phyloP scores from a whole-genome alignment of 2,797 vertebrate species.

The Sebastes dallii region DNA sequence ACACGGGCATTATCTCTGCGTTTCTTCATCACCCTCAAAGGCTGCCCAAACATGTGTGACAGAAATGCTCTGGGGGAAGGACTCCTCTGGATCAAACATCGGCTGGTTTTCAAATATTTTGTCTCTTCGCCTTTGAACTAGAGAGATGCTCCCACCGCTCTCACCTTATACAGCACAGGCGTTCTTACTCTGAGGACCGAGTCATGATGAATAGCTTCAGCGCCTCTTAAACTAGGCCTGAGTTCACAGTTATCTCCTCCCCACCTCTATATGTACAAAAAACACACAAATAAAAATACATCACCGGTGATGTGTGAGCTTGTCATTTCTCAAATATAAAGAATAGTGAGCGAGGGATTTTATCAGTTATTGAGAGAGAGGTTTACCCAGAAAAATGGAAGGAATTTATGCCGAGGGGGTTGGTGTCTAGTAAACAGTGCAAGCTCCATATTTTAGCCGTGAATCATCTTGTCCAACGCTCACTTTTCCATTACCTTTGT shows the following conservation, averaged over 20 bases:
- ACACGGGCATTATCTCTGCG: conserved; percentile 10
- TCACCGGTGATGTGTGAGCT: not conserved
- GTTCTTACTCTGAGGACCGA: conserved; percentile 37
- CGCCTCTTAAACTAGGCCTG: conserved; percentile 37
- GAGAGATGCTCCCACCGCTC: conserved; percentile 38
- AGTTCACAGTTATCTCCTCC: conserved; percentile 32
- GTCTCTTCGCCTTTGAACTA: conserved; percentile 53
- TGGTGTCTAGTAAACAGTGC: not conserved
- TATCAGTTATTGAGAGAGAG: not conserved
- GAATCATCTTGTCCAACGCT: not conserved
- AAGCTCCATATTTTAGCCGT: not conserved
- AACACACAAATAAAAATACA: not conserved
- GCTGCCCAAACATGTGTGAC: conserved; percentile 38
- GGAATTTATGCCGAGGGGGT: not conserved
- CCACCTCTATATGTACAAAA: conserved; percentile 11
- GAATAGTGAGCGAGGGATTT: not conserved
- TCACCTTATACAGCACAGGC: conserved; percentile 41
- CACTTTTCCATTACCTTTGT: not conserved
- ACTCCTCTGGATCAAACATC: conserved; percentile 55
- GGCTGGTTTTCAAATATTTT: conserved; percentile 40
- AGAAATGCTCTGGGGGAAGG: conserved; percentile 28
- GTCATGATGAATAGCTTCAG: conserved; percentile 48
- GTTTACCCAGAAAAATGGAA: not conserved
- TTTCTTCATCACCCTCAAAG: conserved; percentile 40
- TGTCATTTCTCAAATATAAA: not conserved